Base-by-base conservation (phyloP, 2,888 invertebrate genomes). In the Drosophila formosana region DNA sequence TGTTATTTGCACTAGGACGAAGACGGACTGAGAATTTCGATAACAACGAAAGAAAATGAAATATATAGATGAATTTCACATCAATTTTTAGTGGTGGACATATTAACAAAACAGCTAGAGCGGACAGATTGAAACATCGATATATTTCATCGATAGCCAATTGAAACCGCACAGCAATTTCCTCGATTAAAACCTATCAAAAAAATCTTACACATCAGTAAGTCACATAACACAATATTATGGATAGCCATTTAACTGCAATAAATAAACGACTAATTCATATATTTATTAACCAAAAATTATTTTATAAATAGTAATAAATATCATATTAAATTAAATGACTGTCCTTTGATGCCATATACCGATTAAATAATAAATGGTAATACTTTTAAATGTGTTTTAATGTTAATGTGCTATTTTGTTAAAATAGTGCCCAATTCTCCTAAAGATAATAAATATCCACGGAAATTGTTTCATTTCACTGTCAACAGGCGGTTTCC, bases 21-120 rank as follows among this genome's bases (percentile, higher is more conserved):
- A 67, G 65, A 55, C 56, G 53, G 61, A 81, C 81, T 66, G 67
- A 75, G 64, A 82, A 84, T 82, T 87, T 87, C 69, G 84, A 77
- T 58, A 75, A 66, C 78, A 81, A 85, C 72, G 62, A 78, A 34
- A 62, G 49, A 46, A 60, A 55, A 55, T 39, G 53, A 28, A 45
- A 49, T 37, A 11, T 34, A n/a, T 13, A 46, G 25, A 25, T 61
- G 52, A 32, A 25, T 50, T 41, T 51, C 37, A 37, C 47, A 47
- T 47, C 43, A 50, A 41, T 37, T 53, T 32, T 43, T 30, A 45
- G 66, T 18, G 66, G 56, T 55, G 66, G 13, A 39, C 34, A 34
- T 45, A 50, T 34, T 18, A 52, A 60, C 37, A 49, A 25, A 64
- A 37, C 18, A 34, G 26, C 13, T n/a, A 45, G 32, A 5, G 55